Evolutionary conservation across 2,888 invertebrate species (phyloP).

Genomic region (Lithophane ornitopus): DNA sequence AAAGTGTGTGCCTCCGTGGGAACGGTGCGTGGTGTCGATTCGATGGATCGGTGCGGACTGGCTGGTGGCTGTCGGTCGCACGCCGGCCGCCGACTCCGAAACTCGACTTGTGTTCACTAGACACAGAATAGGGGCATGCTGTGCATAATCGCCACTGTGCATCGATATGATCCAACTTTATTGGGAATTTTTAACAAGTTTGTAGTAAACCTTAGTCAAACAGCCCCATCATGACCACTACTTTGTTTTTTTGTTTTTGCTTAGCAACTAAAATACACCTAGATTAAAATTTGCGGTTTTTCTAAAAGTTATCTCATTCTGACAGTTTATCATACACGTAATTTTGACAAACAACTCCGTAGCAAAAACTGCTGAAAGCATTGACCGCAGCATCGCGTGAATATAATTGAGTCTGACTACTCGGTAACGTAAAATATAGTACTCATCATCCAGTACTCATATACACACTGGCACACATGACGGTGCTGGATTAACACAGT

Average conservation of each 20-base stretch:
- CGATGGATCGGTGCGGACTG: constrained; percentile 85
- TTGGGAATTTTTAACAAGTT: not conserved
- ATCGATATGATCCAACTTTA: constrained; percentile 33
- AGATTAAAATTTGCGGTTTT: constrained; percentile 1
- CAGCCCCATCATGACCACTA: not conserved
- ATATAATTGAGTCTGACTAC: constrained; percentile 44
- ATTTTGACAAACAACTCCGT: constrained; percentile 43
- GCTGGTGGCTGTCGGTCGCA: constrained; percentile 69
- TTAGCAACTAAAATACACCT: not conserved
- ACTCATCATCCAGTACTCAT: constrained; percentile 37
- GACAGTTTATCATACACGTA: constrained; percentile 17
- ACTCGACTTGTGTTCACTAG: constrained; percentile 74
- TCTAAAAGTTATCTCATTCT: constrained; percentile 9
- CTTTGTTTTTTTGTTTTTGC: not conserved
- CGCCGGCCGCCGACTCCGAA: constrained; percentile 69
- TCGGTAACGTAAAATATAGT: constrained; percentile 40
- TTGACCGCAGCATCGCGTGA: constrained; percentile 54
- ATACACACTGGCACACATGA: constrained; percentile 34
- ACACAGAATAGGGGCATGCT: constrained; percentile 68
- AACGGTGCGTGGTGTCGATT: constrained; percentile 77
- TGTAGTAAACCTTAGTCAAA: not conserved
- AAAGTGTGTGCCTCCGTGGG: constrained; percentile 74
- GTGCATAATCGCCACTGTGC: constrained; percentile 52
- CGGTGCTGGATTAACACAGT: constrained; percentile 62
- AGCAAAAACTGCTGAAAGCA: constrained; percentile 52